phyloP scores from a whole-genome alignment of 2,797 vertebrate species.

The Enteromius treurensis region DNA sequence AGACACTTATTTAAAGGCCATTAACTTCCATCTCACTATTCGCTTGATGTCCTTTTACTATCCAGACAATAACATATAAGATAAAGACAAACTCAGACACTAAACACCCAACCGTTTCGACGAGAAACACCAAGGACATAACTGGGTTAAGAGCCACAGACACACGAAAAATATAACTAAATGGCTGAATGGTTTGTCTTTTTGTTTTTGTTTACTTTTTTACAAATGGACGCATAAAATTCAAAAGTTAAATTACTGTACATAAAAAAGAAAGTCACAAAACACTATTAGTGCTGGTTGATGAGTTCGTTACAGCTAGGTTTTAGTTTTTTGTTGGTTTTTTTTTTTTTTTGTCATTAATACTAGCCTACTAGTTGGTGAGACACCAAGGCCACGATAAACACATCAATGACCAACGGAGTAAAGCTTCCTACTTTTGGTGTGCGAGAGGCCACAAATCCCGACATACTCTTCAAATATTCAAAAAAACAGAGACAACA shows the following conservation, averaged over 20 bases:
- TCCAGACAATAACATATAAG: slow-evolving; percentile 32
- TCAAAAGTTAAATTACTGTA: slow-evolving; percentile 60
- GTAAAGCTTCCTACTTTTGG: slow-evolving; percentile 63
- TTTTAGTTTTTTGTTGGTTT: not conserved
- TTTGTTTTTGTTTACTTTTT: not conserved
- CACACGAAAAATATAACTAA: not conserved
- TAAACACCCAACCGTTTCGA: slow-evolving; percentile 39
- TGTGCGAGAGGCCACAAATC: slow-evolving; percentile 49
- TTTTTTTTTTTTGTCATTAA: slow-evolving; percentile 8
- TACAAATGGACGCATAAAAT: slow-evolving; percentile 47
- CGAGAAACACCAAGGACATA: slow-evolving; percentile 44
- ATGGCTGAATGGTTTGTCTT: not conserved
- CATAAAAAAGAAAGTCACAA: slow-evolving; percentile 51
- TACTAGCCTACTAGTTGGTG: slow-evolving; percentile 53
- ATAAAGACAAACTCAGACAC: slow-evolving; percentile 36
- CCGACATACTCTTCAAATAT: slow-evolving; percentile 41
- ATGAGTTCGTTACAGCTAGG: slow-evolving; percentile 55
- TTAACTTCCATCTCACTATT: slow-evolving; percentile 43
- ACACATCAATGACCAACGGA: slow-evolving; percentile 46
- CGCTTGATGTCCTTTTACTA: slow-evolving; percentile 32
- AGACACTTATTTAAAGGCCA: slow-evolving; percentile 55
- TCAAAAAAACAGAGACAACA: slow-evolving; percentile 38
- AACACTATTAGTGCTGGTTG: slow-evolving; percentile 56
- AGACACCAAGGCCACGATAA: slow-evolving; percentile 60
- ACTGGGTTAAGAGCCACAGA: slow-evolving; percentile 51